Conservation (phyloP, 2,888 invertebrate species). For the Chironomus tentans region DNA sequence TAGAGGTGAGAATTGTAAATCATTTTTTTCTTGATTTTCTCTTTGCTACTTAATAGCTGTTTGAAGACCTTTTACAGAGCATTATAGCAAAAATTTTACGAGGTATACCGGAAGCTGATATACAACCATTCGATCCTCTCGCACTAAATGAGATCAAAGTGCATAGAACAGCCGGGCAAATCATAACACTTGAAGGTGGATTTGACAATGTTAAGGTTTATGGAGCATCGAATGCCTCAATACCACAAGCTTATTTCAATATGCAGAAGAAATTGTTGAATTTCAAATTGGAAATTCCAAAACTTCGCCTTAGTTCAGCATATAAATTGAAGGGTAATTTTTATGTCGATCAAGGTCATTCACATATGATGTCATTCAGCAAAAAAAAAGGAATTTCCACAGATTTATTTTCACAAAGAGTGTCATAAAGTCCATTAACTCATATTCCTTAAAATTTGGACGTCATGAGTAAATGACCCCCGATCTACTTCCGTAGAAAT, state of each 20-base stretch:
- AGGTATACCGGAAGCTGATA: constrained; percentile 50
- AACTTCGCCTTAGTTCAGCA: constrained; percentile 47
- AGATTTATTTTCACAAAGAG: no score
- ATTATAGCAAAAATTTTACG: constrained; percentile 50
- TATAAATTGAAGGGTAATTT: constrained; percentile 47
- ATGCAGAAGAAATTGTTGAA: constrained; percentile 44
- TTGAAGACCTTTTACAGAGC: constrained; percentile 42
- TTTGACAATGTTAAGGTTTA: constrained; percentile 47
- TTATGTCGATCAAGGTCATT: no score
- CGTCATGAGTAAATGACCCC: no score
- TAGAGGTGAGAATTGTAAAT: constrained; percentile 29
- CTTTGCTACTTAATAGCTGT: not conserved
- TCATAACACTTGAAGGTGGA: constrained; percentile 46
- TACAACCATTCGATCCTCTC: constrained; percentile 50
- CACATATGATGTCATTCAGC: no score
- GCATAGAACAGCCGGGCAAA: constrained; percentile 47
- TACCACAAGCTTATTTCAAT: constrained; percentile 41
- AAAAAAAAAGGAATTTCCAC: no score
- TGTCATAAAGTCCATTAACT: no score
- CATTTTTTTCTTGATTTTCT: not conserved
- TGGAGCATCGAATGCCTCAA: constrained; percentile 50
- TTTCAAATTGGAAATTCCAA: constrained; percentile 48
- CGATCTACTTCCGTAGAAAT: no score
- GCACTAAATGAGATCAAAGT: constrained; percentile 47
- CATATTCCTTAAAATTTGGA: no score